A percentile compares a stretch with the other conserved stretches of the same genome.
Evolutionary conservation across 2,797 vertebrate genomes (phyloP).

Genomic region (Pipistrellus pygmaeus): DNA sequence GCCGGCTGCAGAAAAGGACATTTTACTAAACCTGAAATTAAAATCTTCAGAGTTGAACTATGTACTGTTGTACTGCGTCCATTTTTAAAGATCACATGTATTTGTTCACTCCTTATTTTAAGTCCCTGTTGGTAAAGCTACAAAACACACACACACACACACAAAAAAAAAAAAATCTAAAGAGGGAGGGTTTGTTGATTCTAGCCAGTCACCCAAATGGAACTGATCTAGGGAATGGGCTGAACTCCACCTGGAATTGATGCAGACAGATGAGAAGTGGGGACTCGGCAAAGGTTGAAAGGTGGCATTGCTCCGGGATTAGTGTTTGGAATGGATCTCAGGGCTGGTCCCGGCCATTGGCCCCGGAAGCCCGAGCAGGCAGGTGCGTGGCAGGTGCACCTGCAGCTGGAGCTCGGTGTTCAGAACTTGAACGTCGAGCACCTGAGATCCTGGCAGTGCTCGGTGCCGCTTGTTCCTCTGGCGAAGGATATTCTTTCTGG

Average conservation of each 20-base stretch:
- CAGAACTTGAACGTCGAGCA: background rate
- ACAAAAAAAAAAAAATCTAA: background rate
- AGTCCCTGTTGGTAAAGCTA: background rate
- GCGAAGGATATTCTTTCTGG: background rate
- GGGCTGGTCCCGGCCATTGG: rapidly evolving
- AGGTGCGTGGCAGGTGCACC: rapidly evolving
- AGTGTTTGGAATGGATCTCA: background rate
- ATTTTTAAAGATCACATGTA: slow-evolving; percentile 56
- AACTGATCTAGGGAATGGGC: background rate
- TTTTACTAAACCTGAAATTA: slow-evolving; percentile 49
- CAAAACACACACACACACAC: background rate
- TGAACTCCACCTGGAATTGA: rapidly evolving
- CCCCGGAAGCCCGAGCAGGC: background rate
- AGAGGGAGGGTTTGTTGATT: background rate
- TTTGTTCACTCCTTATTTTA: slow-evolving; percentile 55
- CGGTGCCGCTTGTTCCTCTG: background rate
- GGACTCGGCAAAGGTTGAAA: background rate
- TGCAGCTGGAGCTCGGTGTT: background rate
- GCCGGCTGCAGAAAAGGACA: slow-evolving; percentile 11
- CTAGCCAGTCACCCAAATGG: background rate
- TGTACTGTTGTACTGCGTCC: background rate
- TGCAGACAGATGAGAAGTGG: background rate
- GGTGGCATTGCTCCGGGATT: background rate
- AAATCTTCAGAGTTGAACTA: slow-evolving; percentile 28
- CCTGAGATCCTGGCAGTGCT: background rate